Conservation (phyloP, 2,797 vertebrate species). For the Ataeniobius toweri region DNA sequence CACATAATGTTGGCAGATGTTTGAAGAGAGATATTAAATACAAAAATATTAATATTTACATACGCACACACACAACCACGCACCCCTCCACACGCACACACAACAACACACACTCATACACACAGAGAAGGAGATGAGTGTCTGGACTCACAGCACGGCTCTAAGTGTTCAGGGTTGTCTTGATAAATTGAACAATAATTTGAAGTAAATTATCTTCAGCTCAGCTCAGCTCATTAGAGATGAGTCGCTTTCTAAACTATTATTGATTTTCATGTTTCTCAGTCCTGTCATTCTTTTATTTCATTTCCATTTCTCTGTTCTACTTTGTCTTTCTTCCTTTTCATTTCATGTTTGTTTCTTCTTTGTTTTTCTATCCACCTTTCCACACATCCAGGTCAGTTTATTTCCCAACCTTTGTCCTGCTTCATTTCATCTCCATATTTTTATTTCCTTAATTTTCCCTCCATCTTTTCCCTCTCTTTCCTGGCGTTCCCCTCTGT, state of each 20-base stretch:
- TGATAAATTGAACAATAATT: slow-evolving; percentile 74
- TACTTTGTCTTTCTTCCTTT: slow-evolving; percentile 4
- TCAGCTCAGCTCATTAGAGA: slow-evolving; percentile 76
- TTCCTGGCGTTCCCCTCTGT: slow-evolving; percentile 28
- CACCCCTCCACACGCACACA: too few species aligned
- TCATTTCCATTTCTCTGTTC: slow-evolving; percentile 10
- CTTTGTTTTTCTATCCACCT: not conserved
- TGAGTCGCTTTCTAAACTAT: slow-evolving; percentile 86
- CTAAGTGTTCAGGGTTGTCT: slow-evolving; percentile 62
- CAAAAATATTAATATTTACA: too few species aligned
- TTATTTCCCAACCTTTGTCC: slow-evolving; percentile 15
- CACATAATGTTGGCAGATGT: not conserved
- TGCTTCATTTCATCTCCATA: slow-evolving; percentile 20
- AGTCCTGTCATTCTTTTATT: slow-evolving; percentile 15
- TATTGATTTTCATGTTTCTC: slow-evolving; percentile 85
- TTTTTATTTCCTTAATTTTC: slow-evolving; percentile 28
- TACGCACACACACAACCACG: too few species aligned
- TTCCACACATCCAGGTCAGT: slow-evolving; percentile 7
- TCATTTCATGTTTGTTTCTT: slow-evolving; percentile 13
- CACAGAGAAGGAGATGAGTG: not conserved
- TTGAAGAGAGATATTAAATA: too few species aligned
- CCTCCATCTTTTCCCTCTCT: slow-evolving; percentile 31
- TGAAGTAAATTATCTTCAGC: slow-evolving; percentile 71
- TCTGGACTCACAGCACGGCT: not conserved
- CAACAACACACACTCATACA: not conserved